A percentile compares a stretch with the other conserved stretches of the same genome.
Evolutionary conservation across 1,140 invertebrate species (phyloP).

Genomic region (Polypedilum pembai): DNA sequence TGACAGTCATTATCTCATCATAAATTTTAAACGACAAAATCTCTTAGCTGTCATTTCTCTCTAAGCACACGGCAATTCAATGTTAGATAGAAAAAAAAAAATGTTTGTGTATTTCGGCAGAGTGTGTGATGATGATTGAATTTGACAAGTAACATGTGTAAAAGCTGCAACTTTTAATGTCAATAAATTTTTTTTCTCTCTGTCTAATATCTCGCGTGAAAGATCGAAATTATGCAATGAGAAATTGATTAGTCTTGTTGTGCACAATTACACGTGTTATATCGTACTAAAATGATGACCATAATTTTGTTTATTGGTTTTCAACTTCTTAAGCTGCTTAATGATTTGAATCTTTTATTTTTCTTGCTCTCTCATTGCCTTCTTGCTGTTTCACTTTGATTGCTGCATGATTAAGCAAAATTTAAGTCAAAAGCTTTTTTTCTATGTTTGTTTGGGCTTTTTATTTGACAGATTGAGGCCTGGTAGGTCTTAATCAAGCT

Average conservation of each 20-base stretch:
- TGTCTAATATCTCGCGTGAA: background rate
- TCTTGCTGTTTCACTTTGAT: background rate
- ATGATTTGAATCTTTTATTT: background rate
- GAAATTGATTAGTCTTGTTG: background rate
- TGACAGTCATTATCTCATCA: slow-evolving; percentile 16
- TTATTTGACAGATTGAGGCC: too few species aligned
- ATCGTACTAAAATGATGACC: background rate
- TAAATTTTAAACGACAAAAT: background rate
- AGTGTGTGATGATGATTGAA: background rate
- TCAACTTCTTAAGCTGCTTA: slow-evolving; percentile 6
- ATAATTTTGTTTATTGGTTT: background rate
- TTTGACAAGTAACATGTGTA: slow-evolving; percentile 4
- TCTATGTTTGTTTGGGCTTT: too few species aligned
- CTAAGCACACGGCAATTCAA: too few species aligned
- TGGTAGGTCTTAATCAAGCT: too few species aligned
- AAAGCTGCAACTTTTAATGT: background rate
- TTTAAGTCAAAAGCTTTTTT: too few species aligned
- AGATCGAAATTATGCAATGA: background rate
- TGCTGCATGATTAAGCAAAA: background rate
- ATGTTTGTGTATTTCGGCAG: too few species aligned
- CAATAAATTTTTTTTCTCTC: background rate
- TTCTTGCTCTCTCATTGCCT: slow-evolving; percentile 4
- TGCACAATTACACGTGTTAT: background rate
- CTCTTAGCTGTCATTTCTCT: too few species aligned
- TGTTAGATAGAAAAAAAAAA: too few species aligned